phyloP scores from a whole-genome alignment of 2,888 invertebrate species.

The Cerceris ruficornis region DNA sequence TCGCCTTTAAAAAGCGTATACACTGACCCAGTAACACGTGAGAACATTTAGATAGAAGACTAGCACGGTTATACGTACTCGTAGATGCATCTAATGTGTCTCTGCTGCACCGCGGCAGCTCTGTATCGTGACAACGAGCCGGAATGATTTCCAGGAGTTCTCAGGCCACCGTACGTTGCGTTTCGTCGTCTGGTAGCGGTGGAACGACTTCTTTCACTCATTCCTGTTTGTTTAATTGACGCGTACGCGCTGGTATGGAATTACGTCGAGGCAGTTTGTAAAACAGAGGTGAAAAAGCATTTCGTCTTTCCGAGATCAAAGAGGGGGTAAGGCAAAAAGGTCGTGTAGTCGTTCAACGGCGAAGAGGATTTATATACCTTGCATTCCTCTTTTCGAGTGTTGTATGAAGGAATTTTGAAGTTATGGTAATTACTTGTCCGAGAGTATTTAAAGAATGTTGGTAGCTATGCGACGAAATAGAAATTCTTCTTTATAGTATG shows the following conservation, averaged over 20 bases:
- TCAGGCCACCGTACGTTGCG: conserved; percentile 36
- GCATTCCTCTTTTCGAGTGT: no score
- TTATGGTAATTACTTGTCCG: no score
- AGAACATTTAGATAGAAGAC: conserved; percentile 63
- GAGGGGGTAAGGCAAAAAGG: no score
- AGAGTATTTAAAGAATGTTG: no score
- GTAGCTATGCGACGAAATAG: no score
- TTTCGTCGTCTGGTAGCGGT: conserved; percentile 38
- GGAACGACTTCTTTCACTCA: conserved; percentile 32
- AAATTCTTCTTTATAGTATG: no score
- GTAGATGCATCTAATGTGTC: conserved; percentile 64
- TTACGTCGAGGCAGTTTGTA: no score
- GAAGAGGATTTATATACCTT: no score
- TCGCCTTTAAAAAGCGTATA: conserved; percentile 64
- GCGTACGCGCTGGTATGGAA: conserved; percentile 15
- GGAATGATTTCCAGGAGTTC: conserved; percentile 61
- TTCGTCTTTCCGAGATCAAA: no score
- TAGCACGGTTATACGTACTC: conserved; percentile 49
- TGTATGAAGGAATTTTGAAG: no score
- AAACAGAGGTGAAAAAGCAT: no score
- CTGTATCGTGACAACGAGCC: conserved; percentile 36
- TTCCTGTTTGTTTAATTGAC: conserved; percentile 55
- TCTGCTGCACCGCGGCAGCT: conserved; percentile 38
- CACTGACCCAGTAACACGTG: conserved; percentile 71
- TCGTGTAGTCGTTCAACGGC: no score